These are phyloP conservation scores for Acrocephalus kingi DNA, from an alignment of 2,113 vertebrate species.

Conservation along the genomic window DNA sequence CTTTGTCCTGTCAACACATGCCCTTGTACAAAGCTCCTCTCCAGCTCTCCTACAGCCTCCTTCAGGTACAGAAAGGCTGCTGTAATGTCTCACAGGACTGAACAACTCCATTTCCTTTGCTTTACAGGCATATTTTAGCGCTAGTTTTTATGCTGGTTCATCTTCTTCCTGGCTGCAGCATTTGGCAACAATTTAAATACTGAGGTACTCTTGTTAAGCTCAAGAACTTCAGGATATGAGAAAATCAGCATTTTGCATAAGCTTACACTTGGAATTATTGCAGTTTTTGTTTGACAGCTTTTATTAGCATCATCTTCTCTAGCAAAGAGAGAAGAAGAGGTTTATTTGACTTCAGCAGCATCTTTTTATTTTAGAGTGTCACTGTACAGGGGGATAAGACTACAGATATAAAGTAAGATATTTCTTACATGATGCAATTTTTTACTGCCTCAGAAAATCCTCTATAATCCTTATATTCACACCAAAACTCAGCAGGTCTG, in stretches of 20 bases:
- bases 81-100: background rate
- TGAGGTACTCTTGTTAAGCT: background rate
- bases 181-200: background rate
- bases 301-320: background rate
- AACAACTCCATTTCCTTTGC: background rate
- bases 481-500: background rate
- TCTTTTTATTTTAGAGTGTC: background rate
- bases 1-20: background rate
- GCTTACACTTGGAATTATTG: background rate
- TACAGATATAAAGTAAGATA: background rate
- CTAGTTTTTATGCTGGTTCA: background rate
- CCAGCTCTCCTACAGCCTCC: background rate
- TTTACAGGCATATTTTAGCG: background rate
- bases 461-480: background rate
- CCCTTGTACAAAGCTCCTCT: background rate
- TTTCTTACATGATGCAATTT: background rate
- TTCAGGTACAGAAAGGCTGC: background rate
- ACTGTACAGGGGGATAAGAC: background rate
- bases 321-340: background rate
- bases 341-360: background rate
- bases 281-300: background rate
- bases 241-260: background rate
- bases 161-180: background rate
- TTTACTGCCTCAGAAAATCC: background rate
- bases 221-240: background rate